Evolutionary conservation across 2,797 vertebrate species (phyloP).

Genomic region (Enteromius argenteus): DNA sequence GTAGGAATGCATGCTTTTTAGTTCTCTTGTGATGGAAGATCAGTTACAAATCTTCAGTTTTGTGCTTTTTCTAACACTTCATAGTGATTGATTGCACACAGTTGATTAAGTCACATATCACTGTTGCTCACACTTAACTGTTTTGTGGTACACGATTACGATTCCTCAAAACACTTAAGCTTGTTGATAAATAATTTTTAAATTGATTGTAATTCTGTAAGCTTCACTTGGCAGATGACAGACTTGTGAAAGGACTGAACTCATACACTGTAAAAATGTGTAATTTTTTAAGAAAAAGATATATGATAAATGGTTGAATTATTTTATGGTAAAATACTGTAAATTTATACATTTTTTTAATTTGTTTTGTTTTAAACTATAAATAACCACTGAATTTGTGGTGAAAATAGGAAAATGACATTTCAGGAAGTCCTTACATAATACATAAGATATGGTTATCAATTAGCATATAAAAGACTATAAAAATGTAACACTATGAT

Average conservation of each 20-base stretch:
- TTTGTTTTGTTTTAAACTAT: too few species aligned
- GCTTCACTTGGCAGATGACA: background rate
- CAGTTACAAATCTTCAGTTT: background rate
- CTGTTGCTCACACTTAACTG: background rate
- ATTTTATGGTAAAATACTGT: background rate
- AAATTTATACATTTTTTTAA: background rate
- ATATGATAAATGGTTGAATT: background rate
- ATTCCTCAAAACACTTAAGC: background rate
- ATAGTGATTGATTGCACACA: background rate
- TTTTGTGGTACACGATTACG: background rate
- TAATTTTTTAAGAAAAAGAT: background rate
- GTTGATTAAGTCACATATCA: background rate
- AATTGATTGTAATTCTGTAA: background rate
- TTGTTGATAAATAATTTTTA: background rate
- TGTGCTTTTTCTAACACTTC: background rate
- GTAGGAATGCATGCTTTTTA: background rate
- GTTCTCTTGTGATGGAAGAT: conserved; percentile 9
- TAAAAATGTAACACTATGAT: background rate
- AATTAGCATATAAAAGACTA: too few species aligned
- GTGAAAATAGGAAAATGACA: background rate
- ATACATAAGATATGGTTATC: background rate
- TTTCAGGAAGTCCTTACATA: background rate
- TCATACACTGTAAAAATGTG: background rate
- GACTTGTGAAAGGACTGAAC: background rate
- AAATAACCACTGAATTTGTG: background rate